Evolutionary conservation across 2,888 invertebrate genomes (phyloP), one percentile per base, ranked within the genome.

Genomic region (Epinotia bilunana): DNA sequence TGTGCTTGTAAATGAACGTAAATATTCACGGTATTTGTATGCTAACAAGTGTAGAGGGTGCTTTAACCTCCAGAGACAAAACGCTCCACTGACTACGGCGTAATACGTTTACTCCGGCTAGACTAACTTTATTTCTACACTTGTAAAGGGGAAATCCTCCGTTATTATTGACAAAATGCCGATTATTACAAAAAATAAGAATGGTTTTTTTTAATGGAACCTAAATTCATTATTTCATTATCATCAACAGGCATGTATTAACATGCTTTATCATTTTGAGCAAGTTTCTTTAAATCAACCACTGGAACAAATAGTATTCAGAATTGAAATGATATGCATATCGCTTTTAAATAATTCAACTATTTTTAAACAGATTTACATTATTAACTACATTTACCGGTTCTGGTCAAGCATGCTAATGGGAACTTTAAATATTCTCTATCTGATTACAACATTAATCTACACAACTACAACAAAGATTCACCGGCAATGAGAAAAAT

Each of bases 41-140:
- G 80, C 78, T 79, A 82, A 83, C 81, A 81, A 79, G 78, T 77
- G 77, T 63, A 57, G 77, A 55, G 76, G 83, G 88, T 87, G 87
- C 88, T 83, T 84, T 85, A 83, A 88, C 87, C 87, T 85, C 80
- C 77, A 80, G 76, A 73, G 78, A 81, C 79, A 80, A 79, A 81
- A 79, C 81, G 87, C 82, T 83, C 82, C 82, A 84, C 78, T 84
- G 83, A 80, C 79, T 82, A 74, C 77, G 78, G 76, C 57, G 76
- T 78, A 33, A n/a, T n/a, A n/a, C n/a, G n/a, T 60, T 60, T 65
- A 65, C 65, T 65, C 53, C 70, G 58, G 28, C 53, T 55, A 75
- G 53, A 61, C 60, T 9, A 58, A 57, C 43, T 74, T 46, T n/a
- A 43, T 75, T 55, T 65, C 16, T 57, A 43, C 33, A 46, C 16